phyloP scores from a whole-genome alignment of 1,140 invertebrate genomes.

The Drosophila elegans region DNA sequence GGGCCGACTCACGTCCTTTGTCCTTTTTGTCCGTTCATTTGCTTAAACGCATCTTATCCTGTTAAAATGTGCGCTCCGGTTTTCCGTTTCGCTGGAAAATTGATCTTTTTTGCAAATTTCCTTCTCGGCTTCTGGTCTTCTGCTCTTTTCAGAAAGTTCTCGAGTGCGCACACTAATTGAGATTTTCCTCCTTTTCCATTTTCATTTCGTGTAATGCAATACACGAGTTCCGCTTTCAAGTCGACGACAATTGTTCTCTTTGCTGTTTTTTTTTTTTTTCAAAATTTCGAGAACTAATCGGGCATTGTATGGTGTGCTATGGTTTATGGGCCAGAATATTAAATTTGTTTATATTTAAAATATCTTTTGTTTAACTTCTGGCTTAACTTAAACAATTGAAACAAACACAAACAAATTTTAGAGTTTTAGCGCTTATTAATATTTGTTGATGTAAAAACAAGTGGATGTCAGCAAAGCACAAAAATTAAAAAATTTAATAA shows the following conservation, averaged over 20 bases:
- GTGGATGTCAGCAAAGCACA: too few species aligned
- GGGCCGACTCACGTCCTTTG: conserved; percentile 35
- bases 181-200: conserved; percentile 51
- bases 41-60: conserved; percentile 74
- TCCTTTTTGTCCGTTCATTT: conserved; percentile 65
- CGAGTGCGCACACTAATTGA: conserved; percentile 60
- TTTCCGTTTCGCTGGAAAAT: conserved; percentile 63
- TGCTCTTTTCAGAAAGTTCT: conserved; percentile 30
- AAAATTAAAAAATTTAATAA: too few species aligned
- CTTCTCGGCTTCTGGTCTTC: conserved; percentile 43
- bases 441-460: too few species aligned
- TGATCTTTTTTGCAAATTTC: conserved; percentile 75
- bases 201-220: conserved; percentile 37
- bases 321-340: not conserved
- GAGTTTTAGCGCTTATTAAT: too few species aligned
- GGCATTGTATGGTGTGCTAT: conserved; percentile 7
- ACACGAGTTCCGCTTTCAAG: conserved; percentile 51
- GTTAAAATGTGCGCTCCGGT: conserved; percentile 59
- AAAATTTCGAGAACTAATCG: conserved; percentile 4
- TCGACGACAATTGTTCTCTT: conserved; percentile 29
- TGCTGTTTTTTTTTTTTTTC: conserved; percentile 3
- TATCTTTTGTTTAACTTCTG: not conserved
- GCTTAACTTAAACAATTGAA: too few species aligned
- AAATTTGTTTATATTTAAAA: not conserved
- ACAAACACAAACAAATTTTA: too few species aligned